phyloP scores from a whole-genome alignment of 2,797 vertebrate genomes.

The Poeciliopsis gracilis region DNA sequence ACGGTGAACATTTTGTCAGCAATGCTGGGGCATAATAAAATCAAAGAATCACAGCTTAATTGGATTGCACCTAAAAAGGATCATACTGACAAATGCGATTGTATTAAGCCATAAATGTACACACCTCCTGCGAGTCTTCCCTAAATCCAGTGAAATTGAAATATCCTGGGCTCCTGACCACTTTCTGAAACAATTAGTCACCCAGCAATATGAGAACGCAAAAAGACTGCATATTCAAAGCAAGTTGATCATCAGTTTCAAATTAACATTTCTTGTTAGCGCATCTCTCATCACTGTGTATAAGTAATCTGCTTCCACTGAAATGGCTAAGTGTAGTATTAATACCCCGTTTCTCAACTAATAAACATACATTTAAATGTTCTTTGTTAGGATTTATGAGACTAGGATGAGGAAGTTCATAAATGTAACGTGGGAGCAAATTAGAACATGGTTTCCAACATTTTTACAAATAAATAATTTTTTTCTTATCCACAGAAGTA shows the following conservation, averaged over 20 bases:
- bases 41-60: constrained; percentile 95
- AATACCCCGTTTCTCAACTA: constrained; percentile 14
- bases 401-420: neutral
- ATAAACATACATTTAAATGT: neutral
- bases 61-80: constrained; percentile 99
- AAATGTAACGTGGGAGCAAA: neutral
- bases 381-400: neutral
- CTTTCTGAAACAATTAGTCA: constrained; percentile 89
- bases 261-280: constrained; percentile 82
- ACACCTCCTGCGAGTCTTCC: constrained; percentile 86
- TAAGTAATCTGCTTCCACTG: constrained; percentile 62
- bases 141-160: constrained; percentile 96
- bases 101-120: constrained; percentile 88
- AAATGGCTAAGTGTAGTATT: constrained; percentile 79
- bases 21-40: constrained; percentile 90
- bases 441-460: neutral
- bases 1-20: constrained; percentile 85
- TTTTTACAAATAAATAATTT: neutral
- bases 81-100: constrained; percentile 97
- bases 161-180: constrained; percentile 85
- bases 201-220: constrained; percentile 67
- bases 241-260: constrained; percentile 88
- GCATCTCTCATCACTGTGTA: constrained; percentile 56
- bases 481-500: too few species aligned
- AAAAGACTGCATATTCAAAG: constrained; percentile 37